Conservation (phyloP, 2,113 vertebrate species). For the Plectropomus leopardus region DNA sequence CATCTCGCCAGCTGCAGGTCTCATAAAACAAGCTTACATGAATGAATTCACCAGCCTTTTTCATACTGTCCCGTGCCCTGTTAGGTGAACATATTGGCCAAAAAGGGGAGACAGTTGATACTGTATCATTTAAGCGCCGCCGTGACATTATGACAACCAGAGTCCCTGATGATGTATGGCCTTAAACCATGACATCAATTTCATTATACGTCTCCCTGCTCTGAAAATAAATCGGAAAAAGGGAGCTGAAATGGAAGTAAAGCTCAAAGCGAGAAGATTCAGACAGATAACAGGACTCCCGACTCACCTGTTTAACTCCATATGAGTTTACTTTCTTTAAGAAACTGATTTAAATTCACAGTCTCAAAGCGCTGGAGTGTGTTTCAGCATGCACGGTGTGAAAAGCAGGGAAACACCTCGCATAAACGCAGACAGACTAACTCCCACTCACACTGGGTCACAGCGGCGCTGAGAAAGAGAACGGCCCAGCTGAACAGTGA, state of each 20-base stretch:
- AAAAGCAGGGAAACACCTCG: slow-evolving; percentile 34
- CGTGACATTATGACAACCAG: not conserved
- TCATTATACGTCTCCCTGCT: not conserved
- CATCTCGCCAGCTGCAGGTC: too few relatives aligned
- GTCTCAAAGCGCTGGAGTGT: not conserved
- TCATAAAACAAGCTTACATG: too few relatives aligned
- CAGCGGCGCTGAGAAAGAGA: not conserved
- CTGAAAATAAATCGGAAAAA: slow-evolving; percentile 17
- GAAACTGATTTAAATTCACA: not conserved
- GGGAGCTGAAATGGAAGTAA: not conserved
- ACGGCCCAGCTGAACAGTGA: slow-evolving; percentile 3
- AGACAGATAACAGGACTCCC: not conserved
- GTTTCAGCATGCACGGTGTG: slow-evolving; percentile 11
- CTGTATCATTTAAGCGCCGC: not conserved
- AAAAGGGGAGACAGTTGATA: not conserved
- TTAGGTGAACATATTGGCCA: not conserved
- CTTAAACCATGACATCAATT: slow-evolving; percentile 12
- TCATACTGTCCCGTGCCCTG: not conserved
- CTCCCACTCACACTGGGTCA: slow-evolving; percentile 33
- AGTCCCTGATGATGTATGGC: slow-evolving; percentile 8
- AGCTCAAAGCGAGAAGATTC: not conserved
- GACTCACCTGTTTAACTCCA: not conserved
- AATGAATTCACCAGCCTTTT: too few relatives aligned
- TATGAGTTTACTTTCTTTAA: slow-evolving; percentile 8
- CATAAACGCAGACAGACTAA: slow-evolving; percentile 40